Evolutionary conservation across 2,113 vertebrate species (phyloP), one percentile per base, ranked within the genome.

Genomic region (Philantomba maxwellii): DNA sequence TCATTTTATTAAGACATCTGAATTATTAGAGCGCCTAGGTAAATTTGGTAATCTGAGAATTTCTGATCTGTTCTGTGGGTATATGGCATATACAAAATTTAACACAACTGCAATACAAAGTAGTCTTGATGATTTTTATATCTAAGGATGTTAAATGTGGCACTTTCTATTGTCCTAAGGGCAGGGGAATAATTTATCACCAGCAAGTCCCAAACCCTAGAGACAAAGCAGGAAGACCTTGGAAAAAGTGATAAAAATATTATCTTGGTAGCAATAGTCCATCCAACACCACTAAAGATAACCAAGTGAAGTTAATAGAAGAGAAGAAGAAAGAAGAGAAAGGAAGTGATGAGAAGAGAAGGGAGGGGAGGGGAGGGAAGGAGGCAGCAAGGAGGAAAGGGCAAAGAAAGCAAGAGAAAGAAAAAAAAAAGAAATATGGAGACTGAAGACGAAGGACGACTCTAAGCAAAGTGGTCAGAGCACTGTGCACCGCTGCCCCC

Each of bases 401-500:
- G 16, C 81, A 43, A 73, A 89, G 21, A 82, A 70, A 39, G 43
- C 23, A n/a, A 8, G 7, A 4, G 23, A 45, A 53, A 45, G 8
- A 4, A 23, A 51, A 15, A 33, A 30, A 60, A 45, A 45, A 45
- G 23, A 73, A 58, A 92, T 15, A 62, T 2, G 2, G 21, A 51
- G 7, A 89, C 43, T 2, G 12, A 86, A 36, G 43, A 58, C 2
- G 58, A 47, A 23, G 21, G 25, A 6, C 4, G 17, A 23, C 5
- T 30, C 36, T 57, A 62, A 87, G 45, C 8, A 47, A 33, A 85
- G 11, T 6, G 2, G n/a, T 43, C 17, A 82, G 21, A 13, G 9
- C 7, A 55, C 7, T 28, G 2, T 3, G 2, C 2, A 73, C 0
- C 39, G 4, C 39, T 4, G 39, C 39, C 39, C 39, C 39, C 39